Evolutionary conservation across 2,113 vertebrate genomes (phyloP), one percentile per base, ranked within the genome.

Genomic region (Mustela lutreola): DNA sequence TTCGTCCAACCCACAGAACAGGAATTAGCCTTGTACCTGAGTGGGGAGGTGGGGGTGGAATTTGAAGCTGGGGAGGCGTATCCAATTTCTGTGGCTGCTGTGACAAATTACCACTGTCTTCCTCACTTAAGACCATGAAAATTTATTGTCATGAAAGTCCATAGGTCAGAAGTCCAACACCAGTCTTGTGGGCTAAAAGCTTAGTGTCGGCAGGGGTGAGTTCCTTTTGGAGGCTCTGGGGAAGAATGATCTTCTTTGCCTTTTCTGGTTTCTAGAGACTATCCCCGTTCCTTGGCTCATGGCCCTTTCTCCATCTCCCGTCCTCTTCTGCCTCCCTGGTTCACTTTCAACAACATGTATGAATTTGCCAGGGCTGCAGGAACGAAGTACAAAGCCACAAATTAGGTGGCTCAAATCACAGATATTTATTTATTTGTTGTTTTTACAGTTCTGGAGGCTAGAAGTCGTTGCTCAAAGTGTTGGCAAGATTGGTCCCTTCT

Each of bases 141-240:
- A 36, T 67, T 33, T 78, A 48, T 48, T 62, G 3, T 4, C 45
- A 48, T 19, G n/a, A 7, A 53, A 31, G 48, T 87, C 26, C 62
- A 2, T 36, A 48, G 36, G 33, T 39, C 39, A 53, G 76, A 50
- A 78, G 14, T 48, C n/a, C 7, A 62, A 18, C 31, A 4, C 0
- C 6, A 6, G 26, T 79, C 33, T 92, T 18, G 2, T 33, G 26
- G 60, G 33, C 6, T 31, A 22, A 73, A 39, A 73, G 12, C 14
- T 18, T 11, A 22, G 18, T 21, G 5, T 60, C 0, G 0, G 5
- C 26, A 11, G 3, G 15, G 8, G 16, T 70, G 21, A 1, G 0
- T 36, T 31, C 28, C 8, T 65, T 87, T 50, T 14, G 16, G 33
- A 89, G 22, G 22, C 7, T n/a, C 42, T 19, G 0, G 21, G 18